Conservation (phyloP, 2,113 vertebrate species). For the Prionailurus bengalensis region DNA sequence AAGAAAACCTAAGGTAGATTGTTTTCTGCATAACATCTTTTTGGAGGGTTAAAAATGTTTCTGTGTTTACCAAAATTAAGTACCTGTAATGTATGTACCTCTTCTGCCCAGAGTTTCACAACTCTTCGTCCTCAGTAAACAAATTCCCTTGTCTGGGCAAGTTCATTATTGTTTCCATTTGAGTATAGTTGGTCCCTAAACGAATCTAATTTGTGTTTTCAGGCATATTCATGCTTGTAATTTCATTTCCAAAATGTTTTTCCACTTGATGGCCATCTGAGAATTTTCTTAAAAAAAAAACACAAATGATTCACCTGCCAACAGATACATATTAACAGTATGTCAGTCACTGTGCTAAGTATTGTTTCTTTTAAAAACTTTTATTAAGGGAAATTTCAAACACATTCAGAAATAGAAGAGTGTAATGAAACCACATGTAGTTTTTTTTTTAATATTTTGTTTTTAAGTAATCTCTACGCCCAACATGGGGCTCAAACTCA, state of each 20-base stretch:
- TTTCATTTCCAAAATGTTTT: conserved; percentile 34
- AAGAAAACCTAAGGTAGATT: conserved; percentile 46
- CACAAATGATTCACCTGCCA: neutral
- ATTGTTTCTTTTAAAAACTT: conserved; percentile 27
- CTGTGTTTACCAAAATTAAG: conserved; percentile 40
- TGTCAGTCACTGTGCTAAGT: neutral
- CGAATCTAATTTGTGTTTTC: conserved; percentile 42
- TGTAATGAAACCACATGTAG: neutral
- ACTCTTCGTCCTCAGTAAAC: conserved; percentile 56
- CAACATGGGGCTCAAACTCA: too few species aligned
- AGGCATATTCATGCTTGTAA: conserved; percentile 43
- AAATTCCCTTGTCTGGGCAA: conserved; percentile 29
- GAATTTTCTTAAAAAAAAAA: conserved; percentile 9
- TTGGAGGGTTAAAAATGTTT: conserved; percentile 50
- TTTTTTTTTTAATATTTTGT: neutral
- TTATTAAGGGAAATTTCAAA: conserved; percentile 28
- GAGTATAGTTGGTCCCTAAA: neutral
- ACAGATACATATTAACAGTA: conserved; percentile 8
- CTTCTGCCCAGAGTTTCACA: conserved; percentile 10
- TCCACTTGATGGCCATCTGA: conserved; percentile 34
- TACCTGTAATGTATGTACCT: neutral
- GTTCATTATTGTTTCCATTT: conserved; percentile 49
- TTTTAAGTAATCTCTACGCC: too few species aligned
- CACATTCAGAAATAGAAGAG: neutral
- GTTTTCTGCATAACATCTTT: conserved; percentile 23